Evolutionary conservation across 2,113 vertebrate species (phyloP).

Genomic region (Bujurquina vittata): DNA sequence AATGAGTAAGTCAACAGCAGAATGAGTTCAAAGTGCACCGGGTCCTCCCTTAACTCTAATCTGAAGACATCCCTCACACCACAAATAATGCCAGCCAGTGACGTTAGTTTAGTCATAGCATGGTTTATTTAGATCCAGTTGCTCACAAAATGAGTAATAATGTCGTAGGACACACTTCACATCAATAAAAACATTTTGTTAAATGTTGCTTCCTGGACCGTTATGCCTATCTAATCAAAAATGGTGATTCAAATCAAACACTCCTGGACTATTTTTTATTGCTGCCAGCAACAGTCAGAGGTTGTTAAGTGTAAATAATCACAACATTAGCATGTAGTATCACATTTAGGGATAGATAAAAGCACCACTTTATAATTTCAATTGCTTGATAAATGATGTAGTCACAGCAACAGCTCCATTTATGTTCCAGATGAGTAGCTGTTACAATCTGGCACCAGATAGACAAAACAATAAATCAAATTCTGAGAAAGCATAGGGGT

Average conservation of each 20-base stretch:
- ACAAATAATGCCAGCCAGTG: slow-evolving; percentile 22
- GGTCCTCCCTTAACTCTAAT: slow-evolving; percentile 58
- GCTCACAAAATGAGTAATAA: not conserved
- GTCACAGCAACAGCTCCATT: slow-evolving; percentile 1
- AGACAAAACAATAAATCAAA: not conserved
- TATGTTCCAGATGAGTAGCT: not conserved
- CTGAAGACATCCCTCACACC: slow-evolving; percentile 36
- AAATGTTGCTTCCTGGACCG: not conserved
- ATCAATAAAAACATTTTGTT: slow-evolving; percentile 9
- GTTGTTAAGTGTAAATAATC: slow-evolving; percentile 40
- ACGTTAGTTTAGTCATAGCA: not conserved
- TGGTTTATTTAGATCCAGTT: not conserved
- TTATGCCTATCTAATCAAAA: slow-evolving; percentile 41
- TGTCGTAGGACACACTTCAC: not conserved
- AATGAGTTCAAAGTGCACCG: slow-evolving; percentile 70
- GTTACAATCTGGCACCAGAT: not conserved
- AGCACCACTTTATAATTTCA: slow-evolving; percentile 1
- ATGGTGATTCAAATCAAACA: slow-evolving; percentile 16
- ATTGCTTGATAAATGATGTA: slow-evolving; percentile 29
- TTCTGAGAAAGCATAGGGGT: not conserved
- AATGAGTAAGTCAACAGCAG: slow-evolving; percentile 70
- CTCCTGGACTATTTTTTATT: slow-evolving; percentile 19
- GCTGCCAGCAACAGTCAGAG: slow-evolving; percentile 23
- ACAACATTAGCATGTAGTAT: slow-evolving; percentile 44
- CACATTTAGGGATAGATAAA: slow-evolving; percentile 47